These are phyloP conservation scores for Calypte anna DNA, from an alignment of 2,113 vertebrate species.

Conservation along the genomic window DNA sequence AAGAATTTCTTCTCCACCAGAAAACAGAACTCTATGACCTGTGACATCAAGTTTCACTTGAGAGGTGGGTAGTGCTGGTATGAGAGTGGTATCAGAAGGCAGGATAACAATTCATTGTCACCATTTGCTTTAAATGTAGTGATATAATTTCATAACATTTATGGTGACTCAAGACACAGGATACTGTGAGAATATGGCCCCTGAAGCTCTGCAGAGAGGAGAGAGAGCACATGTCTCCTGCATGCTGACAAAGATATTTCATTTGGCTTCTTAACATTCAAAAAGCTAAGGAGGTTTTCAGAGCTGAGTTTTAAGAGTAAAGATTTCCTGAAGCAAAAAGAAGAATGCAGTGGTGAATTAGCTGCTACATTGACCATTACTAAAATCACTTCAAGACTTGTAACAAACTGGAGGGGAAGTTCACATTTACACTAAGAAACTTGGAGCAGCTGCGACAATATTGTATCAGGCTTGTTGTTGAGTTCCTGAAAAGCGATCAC, in stretches of 20 bases:
- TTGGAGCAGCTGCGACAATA: slow-evolving; percentile 5
- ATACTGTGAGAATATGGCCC: background rate
- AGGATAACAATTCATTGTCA: background rate
- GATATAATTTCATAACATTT: background rate
- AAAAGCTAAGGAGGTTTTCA: background rate
- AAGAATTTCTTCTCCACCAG: background rate
- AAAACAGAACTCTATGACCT: background rate
- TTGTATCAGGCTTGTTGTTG: background rate
- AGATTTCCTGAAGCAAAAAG: slow-evolving; percentile 36
- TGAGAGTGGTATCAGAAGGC: background rate
- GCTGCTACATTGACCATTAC: slow-evolving; percentile 49
- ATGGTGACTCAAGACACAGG: background rate
- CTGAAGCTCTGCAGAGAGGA: background rate
- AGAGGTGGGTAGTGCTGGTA: background rate
- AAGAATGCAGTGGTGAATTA: slow-evolving; percentile 48
- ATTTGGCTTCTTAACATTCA: background rate
- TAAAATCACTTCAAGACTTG: slow-evolving; percentile 41
- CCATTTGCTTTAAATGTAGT: background rate
- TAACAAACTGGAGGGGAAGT: slow-evolving; percentile 34
- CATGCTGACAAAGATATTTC: background rate
- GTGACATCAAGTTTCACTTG: background rate
- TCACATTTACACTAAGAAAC: background rate
- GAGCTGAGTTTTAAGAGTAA: background rate
- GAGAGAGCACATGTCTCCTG: background rate
- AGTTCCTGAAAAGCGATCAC: background rate